Percentiles rank a stretch among this genome's conserved stretches.
These are phyloP conservation scores for Dasypolia templi DNA, from an alignment of 2,888 invertebrate genomes.

Conservation along the genomic window DNA sequence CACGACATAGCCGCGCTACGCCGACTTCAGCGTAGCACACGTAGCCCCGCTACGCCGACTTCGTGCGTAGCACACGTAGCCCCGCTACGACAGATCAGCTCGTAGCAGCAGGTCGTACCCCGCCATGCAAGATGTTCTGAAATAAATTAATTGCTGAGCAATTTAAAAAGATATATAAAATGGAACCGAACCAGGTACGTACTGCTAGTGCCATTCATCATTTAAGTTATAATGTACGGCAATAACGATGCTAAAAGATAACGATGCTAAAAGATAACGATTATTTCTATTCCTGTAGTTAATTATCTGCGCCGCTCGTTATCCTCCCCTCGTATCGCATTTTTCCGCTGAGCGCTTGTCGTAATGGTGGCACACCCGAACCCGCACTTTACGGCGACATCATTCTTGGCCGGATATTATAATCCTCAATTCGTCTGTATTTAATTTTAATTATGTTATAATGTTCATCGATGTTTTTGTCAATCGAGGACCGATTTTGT, in stretches of 20 bases:
- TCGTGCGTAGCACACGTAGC: neutral
- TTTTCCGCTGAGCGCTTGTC: neutral
- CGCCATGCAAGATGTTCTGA: neutral
- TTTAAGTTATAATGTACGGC: neutral
- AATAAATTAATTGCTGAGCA: neutral
- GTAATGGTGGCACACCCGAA: neutral
- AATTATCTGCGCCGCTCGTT: neutral
- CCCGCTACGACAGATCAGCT: neutral
- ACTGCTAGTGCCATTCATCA: neutral
- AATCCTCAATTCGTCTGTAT: too few species aligned
- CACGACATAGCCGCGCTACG: slow-evolving; percentile 1
- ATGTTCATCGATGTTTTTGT: too few species aligned
- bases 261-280: neutral
- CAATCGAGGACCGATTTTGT: too few species aligned
- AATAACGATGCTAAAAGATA: neutral
- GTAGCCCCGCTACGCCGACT: neutral
- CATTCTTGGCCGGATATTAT: too few species aligned
- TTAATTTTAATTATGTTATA: too few species aligned
- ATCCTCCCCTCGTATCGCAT: neutral
- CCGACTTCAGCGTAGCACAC: neutral
- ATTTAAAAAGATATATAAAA: neutral
- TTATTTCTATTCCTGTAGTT: neutral
- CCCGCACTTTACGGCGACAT: too few species aligned
- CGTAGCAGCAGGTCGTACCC: neutral
- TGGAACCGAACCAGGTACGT: neutral